A percentile compares a stretch with the other conserved stretches of the same genome.
These are phyloP conservation scores for Physeter macrocephalus DNA, from an alignment of 2,113 vertebrate species.

Conservation along the genomic window DNA sequence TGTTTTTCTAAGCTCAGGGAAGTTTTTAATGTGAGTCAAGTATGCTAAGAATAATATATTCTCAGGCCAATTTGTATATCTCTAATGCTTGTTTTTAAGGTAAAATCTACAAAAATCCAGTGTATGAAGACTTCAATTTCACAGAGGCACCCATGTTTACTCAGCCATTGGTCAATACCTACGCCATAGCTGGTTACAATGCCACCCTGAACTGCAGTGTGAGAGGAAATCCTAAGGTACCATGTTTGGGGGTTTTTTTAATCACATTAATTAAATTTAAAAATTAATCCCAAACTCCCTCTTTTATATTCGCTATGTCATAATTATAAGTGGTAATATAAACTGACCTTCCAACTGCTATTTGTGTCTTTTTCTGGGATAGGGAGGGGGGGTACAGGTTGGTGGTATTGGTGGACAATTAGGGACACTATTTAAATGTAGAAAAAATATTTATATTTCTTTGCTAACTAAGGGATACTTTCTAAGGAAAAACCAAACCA, in stretches of 20 bases:
- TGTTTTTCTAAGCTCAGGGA: neutral
- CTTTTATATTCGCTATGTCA: neutral
- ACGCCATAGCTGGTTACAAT: conserved; percentile 94
- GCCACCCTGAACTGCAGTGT: conserved; percentile 96
- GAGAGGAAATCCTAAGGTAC: conserved; percentile 95
- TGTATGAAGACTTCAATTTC: conserved; percentile 92
- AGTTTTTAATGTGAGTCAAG: neutral
- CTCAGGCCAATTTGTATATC: neutral
- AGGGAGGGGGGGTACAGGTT: too few relatives aligned
- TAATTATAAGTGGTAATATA: neutral
- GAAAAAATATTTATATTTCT: neutral
- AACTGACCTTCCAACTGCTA: neutral
- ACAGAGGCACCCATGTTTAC: conserved; percentile 92
- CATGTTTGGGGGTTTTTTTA: neutral
- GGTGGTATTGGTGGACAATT: neutral
- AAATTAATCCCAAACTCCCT: neutral
- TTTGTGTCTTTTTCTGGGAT: neutral
- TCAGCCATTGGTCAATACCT: conserved; percentile 92
- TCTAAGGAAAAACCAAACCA: conserved; percentile 2
- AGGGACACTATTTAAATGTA: neutral
- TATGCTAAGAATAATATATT: neutral
- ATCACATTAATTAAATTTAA: neutral
- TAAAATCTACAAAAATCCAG: conserved; percentile 90
- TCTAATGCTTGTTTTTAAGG: conserved; percentile 72
- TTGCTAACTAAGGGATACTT: neutral